These are phyloP conservation scores for Chaetodon trifascialis DNA, from an alignment of 2,113 vertebrate species.

Conservation along the genomic window DNA sequence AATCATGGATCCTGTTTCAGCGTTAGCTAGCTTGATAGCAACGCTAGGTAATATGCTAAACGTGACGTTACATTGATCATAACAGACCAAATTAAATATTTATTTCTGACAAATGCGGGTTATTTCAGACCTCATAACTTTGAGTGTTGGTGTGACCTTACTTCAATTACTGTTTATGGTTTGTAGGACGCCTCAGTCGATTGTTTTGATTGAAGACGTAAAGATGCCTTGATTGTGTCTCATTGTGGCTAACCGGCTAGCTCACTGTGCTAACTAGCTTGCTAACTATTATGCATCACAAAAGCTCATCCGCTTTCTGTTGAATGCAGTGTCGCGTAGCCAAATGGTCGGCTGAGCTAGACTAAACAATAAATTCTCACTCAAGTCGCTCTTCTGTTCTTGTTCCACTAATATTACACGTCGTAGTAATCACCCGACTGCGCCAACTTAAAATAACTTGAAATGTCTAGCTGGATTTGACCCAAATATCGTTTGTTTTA, in stretches of 20 bases:
- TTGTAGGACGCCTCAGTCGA: background rate
- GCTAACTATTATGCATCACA: slow-evolving; percentile 82
- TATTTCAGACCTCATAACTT: background rate
- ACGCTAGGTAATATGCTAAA: slow-evolving; percentile 46
- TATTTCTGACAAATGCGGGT: fast-evolving
- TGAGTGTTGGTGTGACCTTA: fast-evolving
- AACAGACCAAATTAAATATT: background rate
- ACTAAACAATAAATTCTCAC: slow-evolving; percentile 64
- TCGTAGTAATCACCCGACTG: background rate
- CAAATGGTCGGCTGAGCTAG: slow-evolving; percentile 73
- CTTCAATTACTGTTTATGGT: fast-evolving
- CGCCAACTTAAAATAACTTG: background rate
- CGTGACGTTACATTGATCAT: slow-evolving; percentile 9
- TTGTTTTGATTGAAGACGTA: slow-evolving; percentile 60
- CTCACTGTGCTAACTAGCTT: slow-evolving; percentile 73
- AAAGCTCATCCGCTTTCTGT: slow-evolving; percentile 76
- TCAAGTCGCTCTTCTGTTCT: background rate
- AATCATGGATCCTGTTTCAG: slow-evolving; percentile 46
- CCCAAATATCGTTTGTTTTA: slow-evolving; percentile 74
- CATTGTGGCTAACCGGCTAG: slow-evolving; percentile 64
- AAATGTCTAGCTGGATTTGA: slow-evolving; percentile 50
- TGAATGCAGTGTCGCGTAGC: slow-evolving; percentile 55
- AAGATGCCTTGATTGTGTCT: slow-evolving; percentile 68
- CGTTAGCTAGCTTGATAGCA: slow-evolving; percentile 65
- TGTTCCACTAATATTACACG: background rate